These are phyloP conservation scores for Leguminivora glycinivorella DNA, from an alignment of 1,140 invertebrate species.

Conservation along the genomic window DNA sequence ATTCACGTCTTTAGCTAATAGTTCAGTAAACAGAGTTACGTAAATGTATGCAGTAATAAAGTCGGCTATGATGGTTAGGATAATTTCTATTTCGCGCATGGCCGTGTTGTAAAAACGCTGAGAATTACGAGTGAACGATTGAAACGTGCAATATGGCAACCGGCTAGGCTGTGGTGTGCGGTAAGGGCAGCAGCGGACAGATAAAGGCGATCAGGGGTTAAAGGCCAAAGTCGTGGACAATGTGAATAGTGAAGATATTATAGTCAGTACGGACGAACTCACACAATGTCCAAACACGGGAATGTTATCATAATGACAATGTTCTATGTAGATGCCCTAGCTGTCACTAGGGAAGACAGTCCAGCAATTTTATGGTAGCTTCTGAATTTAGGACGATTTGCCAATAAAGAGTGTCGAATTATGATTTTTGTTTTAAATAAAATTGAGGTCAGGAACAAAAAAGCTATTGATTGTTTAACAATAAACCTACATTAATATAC, in stretches of 20 bases:
- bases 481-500: not conserved
- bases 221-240: not conserved
- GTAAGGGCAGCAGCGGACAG: not conserved
- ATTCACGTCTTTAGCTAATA: not conserved
- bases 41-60: not conserved
- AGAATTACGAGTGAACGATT: not conserved
- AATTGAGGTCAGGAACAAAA: no score
- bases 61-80: not conserved
- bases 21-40: constrained; percentile 5
- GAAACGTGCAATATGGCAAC: not conserved
- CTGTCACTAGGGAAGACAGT: no score
- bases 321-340: no score
- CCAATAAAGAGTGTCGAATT: no score
- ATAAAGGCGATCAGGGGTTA: not conserved
- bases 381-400: no score
- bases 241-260: no score
- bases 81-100: constrained; percentile 3
- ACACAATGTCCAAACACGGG: no score
- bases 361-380: no score
- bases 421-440: no score
- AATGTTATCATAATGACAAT: no score
- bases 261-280: no score
- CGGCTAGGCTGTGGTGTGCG: not conserved
- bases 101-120: not conserved
- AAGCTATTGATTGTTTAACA: no score